Base-by-base conservation (phyloP, 2,888 invertebrate species). In the Marasmarcha lunaedactyla region DNA sequence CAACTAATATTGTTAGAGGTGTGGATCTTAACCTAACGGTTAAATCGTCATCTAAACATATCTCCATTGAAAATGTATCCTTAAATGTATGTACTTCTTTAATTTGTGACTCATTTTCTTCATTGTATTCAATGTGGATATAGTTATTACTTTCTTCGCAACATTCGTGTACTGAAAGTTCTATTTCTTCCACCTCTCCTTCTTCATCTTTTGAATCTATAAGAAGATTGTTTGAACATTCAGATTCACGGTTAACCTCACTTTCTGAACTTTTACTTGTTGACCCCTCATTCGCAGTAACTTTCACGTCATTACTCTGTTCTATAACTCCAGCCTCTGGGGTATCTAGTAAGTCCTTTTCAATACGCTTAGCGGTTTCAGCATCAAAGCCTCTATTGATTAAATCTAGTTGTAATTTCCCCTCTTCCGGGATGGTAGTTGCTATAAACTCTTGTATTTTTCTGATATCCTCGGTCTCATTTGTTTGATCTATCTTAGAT, bases 351-450 rank as follows among this genome's bases (percentile, higher is more conserved):
- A 84, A 62, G 50, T 83, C 84, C 14, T 76, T 55, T 54, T 84
- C 84, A 15, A 84, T 76, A 40, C 58, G 79, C 63, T 71, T 78
- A 4, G 84, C 84, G 1, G 78, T 78, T 55, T 70, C 74, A 2
- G 59, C 50, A 55, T 84, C 84, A 53, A 81, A 81, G 12, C 83
- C 81, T 49, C 77, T 62, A 51, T 70, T 71, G 9, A 78, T 59
- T 47, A 83, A 62, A 60, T 79, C 71, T 11, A 51, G 57, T 38
- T 72, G 78, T 37, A 78, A 65, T 45, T 57, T 58, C 25, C 57
- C 59, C 26, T 40, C 42, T 11, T 64, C 56, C 13, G 27, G 47
- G 6, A 25, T 37, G 27, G 35, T 37, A 11, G 43, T 14, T 41
- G 41, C 42, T 27, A 42, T 35, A n/a, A n/a, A 30, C n/a, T 30